A percentile compares a stretch with the other conserved stretches of the same genome.
These are phyloP conservation scores for Ambastaia sidthimunki DNA, from an alignment of 2,797 vertebrate genomes.

Conservation along the genomic window DNA sequence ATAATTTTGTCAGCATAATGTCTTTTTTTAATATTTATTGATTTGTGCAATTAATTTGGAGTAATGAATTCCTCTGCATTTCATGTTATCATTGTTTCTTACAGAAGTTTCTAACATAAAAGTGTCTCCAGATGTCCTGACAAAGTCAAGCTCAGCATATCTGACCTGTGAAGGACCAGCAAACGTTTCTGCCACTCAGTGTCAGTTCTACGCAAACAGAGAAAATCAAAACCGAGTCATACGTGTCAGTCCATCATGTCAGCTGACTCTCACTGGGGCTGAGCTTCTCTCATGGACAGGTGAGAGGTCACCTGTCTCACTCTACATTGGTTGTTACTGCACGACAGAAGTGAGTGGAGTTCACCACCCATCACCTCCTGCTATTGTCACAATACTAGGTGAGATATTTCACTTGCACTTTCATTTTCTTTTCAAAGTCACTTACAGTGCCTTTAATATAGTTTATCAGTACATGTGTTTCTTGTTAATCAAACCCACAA, in stretches of 20 bases:
- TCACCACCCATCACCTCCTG: neutral
- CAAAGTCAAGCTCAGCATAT: constrained; percentile 51
- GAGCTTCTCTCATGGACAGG: neutral
- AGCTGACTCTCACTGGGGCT: constrained; percentile 43
- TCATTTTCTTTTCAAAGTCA: too few species aligned
- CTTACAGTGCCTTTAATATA: neutral
- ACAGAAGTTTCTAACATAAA: constrained; percentile 75
- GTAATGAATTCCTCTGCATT: too few species aligned
- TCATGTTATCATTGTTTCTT: neutral
- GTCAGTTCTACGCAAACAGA: constrained; percentile 44
- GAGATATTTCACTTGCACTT: neutral
- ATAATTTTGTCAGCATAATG: too few species aligned
- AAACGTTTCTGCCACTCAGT: constrained; percentile 25
- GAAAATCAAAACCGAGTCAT: accelerated
- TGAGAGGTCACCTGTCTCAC: constrained; percentile 19
- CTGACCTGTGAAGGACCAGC: constrained; percentile 40
- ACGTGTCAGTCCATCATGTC: neutral
- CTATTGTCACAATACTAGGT: constrained; percentile 39
- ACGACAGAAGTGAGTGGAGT: accelerated
- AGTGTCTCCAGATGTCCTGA: constrained; percentile 66
- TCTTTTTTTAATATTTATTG: too few species aligned
- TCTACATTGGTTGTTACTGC: constrained; percentile 51
- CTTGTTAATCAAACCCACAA: too few species aligned
- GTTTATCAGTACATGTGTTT: neutral
- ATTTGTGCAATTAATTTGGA: too few species aligned